Evolutionary conservation across 1,140 invertebrate genomes (phyloP), one percentile per base, ranked within the genome.

Genomic region (Oryctes rhinoceros): DNA sequence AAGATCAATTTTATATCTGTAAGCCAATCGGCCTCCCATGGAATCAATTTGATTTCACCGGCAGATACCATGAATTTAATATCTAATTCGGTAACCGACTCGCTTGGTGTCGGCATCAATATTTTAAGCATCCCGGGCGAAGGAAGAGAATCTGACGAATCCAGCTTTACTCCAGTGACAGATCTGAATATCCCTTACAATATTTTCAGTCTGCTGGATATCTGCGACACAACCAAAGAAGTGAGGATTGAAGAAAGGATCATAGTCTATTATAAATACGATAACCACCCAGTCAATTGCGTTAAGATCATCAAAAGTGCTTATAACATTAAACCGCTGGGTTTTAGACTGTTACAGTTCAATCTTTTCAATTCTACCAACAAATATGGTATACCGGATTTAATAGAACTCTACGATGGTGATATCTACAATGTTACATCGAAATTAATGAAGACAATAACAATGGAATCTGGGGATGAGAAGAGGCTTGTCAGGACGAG

Each of bases 221-320:
- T 99, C 79, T 99, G 98, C 87, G 96, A 98, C 87, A 95, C 96
- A 0, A 93, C 94, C 15, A 98, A 99, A 90, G 95, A 96, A 85
- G 93, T 99, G 37, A 91, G 91, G 7, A 91, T 99, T 0, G 94
- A 97, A 87, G 97, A 99, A 85, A 90, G 98, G 79, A 92, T 99
- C 5, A 86, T 99, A 3, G 83, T 99, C 0, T 99, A 98, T 87
- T 99, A 98, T 87, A 99, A 99, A 87, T 99, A 99, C 83, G 96
- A 98, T 82, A 98, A 98, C 84, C 93, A 94, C 88, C 95, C 97
- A 0, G 94, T 99, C 0, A 98, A 98, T 87, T 99, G 98, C 87
- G 96, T 99, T 0, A 99, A 99, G 89, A 97, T 99, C 83, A 98
- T 99, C 84, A 94, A 94, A 59, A 96, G 94, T 82, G 91, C 92